phyloP scores from a whole-genome alignment of 2,888 invertebrate genomes.

The Hemistola chrysoprasaria region DNA sequence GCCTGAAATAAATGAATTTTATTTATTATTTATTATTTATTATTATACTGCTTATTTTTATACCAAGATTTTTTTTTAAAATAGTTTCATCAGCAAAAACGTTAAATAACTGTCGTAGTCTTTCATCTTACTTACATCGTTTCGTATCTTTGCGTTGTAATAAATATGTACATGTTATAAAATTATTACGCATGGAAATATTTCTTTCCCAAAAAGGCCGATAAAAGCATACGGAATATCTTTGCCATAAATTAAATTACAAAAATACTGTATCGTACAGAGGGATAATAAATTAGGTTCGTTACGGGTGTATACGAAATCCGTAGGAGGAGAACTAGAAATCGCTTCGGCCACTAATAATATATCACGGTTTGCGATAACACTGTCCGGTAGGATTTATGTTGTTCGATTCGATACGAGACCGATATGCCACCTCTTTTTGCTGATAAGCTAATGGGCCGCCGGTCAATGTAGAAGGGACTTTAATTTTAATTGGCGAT shows the following conservation, averaged over 20 bases:
- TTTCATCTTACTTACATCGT: too few species aligned
- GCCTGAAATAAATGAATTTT: too few species aligned
- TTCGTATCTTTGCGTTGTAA: too few species aligned
- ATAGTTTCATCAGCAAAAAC: too few species aligned
- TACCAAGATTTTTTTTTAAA: too few species aligned
- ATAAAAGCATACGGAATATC: constrained; percentile 21
- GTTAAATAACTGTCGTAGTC: too few species aligned
- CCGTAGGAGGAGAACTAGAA: constrained; percentile 48
- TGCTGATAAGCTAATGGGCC: constrained; percentile 3
- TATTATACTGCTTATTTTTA: too few species aligned
- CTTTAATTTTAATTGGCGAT: constrained; percentile 7
- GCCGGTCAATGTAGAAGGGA: not conserved
- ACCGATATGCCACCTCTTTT: constrained; percentile 2
- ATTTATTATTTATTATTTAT: too few species aligned
- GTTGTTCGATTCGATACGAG: constrained; percentile 41
- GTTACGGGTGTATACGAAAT: constrained; percentile 65
- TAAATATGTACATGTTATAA: too few species aligned
- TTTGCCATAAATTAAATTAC: constrained; percentile 26
- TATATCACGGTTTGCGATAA: constrained; percentile 61
- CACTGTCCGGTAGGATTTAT: constrained; percentile 56
- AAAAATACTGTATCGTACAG: constrained; percentile 27
- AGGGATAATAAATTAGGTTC: constrained; percentile 61
- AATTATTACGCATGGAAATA: constrained; percentile 4
- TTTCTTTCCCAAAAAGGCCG: constrained; percentile 1
- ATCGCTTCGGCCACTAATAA: constrained; percentile 64